Evolutionary conservation across 2,888 invertebrate species (phyloP).

Genomic region (Nemotelus pantherinus): DNA sequence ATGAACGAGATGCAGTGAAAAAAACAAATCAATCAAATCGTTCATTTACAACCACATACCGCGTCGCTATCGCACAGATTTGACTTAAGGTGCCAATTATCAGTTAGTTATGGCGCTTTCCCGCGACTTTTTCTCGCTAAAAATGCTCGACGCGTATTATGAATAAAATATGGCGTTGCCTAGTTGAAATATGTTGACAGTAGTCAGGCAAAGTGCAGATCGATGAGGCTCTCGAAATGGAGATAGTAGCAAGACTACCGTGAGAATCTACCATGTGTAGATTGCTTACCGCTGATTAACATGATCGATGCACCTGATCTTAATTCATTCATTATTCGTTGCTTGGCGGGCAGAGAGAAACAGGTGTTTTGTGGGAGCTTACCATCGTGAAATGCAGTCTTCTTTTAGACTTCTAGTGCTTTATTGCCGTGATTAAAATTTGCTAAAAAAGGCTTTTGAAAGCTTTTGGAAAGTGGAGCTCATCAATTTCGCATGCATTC

Average conservation of each 20-base stretch:
- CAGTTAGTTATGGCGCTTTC: conserved; percentile 41
- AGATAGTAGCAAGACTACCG: not conserved
- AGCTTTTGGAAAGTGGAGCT: no score
- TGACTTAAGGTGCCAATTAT: conserved; percentile 37
- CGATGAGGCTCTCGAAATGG: not conserved
- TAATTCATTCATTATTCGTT: not conserved
- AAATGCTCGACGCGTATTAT: conserved; percentile 22
- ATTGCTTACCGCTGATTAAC: conserved; percentile 3
- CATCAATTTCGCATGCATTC: no score
- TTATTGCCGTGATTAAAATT: no score
- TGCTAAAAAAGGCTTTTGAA: no score
- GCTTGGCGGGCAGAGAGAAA: not conserved
- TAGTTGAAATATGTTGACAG: conserved; percentile 23
- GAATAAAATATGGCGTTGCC: conserved; percentile 32
- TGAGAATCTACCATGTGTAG: conserved; percentile 3
- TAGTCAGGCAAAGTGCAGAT: not conserved
- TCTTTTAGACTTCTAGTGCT: no score
- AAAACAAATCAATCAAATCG: conserved; percentile 27
- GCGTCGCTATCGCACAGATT: conserved; percentile 7
- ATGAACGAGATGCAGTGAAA: not conserved
- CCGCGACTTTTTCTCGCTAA: conserved; percentile 30
- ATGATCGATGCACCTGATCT: conserved; percentile 35
- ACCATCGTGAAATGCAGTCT: no score
- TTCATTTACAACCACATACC: conserved; percentile 26
- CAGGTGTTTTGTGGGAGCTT: not conserved